phyloP scores from a whole-genome alignment of 2,888 invertebrate species.

The Agrypnus murinus region DNA sequence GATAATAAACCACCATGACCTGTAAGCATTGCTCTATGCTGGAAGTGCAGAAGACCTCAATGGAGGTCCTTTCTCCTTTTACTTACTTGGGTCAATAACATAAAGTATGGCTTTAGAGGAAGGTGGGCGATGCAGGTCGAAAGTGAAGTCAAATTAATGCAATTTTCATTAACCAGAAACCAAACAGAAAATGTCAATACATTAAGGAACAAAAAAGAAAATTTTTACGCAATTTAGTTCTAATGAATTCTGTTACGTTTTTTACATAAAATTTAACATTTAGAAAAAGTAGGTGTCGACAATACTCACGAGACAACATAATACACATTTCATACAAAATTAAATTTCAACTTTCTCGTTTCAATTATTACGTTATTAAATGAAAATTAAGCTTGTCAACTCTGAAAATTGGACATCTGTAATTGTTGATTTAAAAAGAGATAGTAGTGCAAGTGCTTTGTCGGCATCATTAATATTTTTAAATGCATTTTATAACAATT shows the following conservation, averaged over 20 bases:
- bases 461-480: too few relatives aligned
- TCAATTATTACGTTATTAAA: too few relatives aligned
- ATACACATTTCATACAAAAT: too few relatives aligned
- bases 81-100: slow-evolving; percentile 50
- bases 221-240: not conserved
- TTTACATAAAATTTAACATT: not conserved
- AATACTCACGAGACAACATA: too few relatives aligned
- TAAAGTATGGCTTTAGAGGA: slow-evolving; percentile 31
- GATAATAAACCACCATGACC: slow-evolving; percentile 30
- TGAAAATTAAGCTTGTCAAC: too few relatives aligned
- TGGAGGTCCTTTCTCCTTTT: slow-evolving; percentile 47
- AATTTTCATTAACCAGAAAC: not conserved
- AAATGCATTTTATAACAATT: too few relatives aligned
- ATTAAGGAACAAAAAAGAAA: not conserved
- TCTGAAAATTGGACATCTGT: too few relatives aligned
- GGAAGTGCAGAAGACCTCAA: slow-evolving; percentile 33
- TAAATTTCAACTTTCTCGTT: too few relatives aligned
- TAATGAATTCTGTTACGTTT: not conserved
- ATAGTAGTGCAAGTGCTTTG: too few relatives aligned
- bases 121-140: slow-evolving; percentile 47
- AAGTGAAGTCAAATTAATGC: slow-evolving; percentile 39
- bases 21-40: slow-evolving; percentile 16
- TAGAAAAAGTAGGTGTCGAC: too few relatives aligned
- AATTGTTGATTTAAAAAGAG: too few relatives aligned
- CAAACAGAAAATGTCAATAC: slow-evolving; percentile 1